Evolutionary conservation across 1,140 invertebrate species (phyloP).

Genomic region (Phortica variegata): DNA sequence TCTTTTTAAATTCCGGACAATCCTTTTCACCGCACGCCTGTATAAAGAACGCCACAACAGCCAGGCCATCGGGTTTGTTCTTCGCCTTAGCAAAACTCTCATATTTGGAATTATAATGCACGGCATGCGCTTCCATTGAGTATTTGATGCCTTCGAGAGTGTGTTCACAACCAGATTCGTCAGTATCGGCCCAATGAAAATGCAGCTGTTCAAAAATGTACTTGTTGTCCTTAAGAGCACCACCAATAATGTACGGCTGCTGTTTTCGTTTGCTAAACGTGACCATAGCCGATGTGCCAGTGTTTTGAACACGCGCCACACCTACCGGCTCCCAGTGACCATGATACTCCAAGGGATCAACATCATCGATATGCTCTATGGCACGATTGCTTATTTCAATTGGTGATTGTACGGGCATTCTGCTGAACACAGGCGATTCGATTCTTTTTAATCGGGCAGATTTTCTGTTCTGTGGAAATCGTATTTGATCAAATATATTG

Average conservation of each 20-base stretch:
- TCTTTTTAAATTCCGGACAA: slow-evolving; percentile 55
- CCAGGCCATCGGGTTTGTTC: slow-evolving; percentile 72
- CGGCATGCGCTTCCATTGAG: slow-evolving; percentile 75
- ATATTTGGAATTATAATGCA: slow-evolving; percentile 79
- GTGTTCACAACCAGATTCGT: slow-evolving; percentile 76
- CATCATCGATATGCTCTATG: slow-evolving; percentile 59
- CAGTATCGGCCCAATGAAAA: slow-evolving; percentile 77
- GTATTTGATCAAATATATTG: neutral
- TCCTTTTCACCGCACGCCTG: slow-evolving; percentile 60
- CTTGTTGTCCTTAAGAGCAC: slow-evolving; percentile 64
- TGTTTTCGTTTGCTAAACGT: slow-evolving; percentile 51
- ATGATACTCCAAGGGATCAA: slow-evolving; percentile 60
- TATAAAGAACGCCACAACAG: slow-evolving; percentile 74
- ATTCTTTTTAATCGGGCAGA: neutral
- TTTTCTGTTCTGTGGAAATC: neutral
- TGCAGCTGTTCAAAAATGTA: slow-evolving; percentile 74
- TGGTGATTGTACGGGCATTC: slow-evolving; percentile 60
- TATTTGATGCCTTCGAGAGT: slow-evolving; percentile 67
- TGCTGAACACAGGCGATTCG: slow-evolving; percentile 1
- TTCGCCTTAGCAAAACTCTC: slow-evolving; percentile 66
- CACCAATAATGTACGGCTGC: slow-evolving; percentile 59
- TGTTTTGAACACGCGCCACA: slow-evolving; percentile 49
- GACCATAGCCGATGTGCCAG: slow-evolving; percentile 55
- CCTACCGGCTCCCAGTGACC: slow-evolving; percentile 60
- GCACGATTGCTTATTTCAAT: slow-evolving; percentile 59